Conservation (phyloP, 1,140 invertebrate genomes). For the Caerostris extrusa region DNA sequence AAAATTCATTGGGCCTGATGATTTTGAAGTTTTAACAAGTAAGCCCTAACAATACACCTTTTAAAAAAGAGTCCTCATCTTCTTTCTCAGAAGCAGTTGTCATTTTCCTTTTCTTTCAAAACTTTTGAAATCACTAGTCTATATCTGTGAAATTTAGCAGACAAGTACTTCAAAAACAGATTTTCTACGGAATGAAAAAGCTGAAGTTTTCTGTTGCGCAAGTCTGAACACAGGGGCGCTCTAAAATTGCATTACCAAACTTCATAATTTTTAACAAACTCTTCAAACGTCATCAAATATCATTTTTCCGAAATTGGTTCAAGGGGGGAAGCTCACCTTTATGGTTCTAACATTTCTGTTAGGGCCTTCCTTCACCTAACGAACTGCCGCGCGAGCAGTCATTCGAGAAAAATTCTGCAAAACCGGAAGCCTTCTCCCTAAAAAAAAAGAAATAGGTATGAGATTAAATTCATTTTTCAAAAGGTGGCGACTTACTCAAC, state of each 20-base stretch:
- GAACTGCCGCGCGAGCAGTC: constrained; percentile 29
- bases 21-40: no score
- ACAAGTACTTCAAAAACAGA: no score
- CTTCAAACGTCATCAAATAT: constrained; percentile 7
- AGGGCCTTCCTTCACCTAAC: constrained; percentile 53
- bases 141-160: no score
- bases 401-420: constrained; percentile 8
- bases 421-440: constrained; percentile 35
- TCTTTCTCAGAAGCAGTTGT: no score
- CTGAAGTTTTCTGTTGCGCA: neutral
- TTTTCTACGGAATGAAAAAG: neutral
- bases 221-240: neutral
- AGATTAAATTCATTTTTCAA: constrained; percentile 78
- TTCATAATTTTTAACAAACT: constrained; percentile 12
- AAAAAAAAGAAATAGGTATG: constrained; percentile 70
- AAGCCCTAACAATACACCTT: no score
- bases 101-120: no score
- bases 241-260: neutral
- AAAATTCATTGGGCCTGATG: no score
- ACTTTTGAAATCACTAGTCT: no score
- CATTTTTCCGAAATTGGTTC: neutral
- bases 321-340: neutral
- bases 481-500: constrained; percentile 69
- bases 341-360: constrained; percentile 5
- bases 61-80: no score